These are phyloP conservation scores for Geothlypis trichas DNA, from an alignment of 2,113 vertebrate species.

Conservation along the genomic window DNA sequence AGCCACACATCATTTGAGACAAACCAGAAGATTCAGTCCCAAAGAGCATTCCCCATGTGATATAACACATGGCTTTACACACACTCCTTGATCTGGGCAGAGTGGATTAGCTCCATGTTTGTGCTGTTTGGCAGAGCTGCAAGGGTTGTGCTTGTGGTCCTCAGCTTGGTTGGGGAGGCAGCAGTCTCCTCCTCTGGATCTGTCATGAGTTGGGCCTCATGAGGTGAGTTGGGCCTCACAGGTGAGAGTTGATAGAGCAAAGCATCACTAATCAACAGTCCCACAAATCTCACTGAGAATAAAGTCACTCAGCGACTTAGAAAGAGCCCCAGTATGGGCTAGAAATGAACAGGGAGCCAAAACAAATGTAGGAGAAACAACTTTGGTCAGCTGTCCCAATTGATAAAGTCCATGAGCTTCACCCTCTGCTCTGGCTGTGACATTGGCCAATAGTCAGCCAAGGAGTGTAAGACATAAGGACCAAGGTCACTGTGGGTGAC, in stretches of 20 bases:
- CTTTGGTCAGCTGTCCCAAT: rapidly evolving
- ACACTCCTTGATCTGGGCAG: not conserved
- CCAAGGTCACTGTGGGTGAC: not conserved
- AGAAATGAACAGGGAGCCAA: not conserved
- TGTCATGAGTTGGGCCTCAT: not conserved
- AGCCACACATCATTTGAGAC: not conserved
- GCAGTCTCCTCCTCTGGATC: not conserved
- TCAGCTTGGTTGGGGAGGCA: not conserved
- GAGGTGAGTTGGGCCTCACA: not conserved
- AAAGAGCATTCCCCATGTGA: not conserved
- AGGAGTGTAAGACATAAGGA: not conserved
- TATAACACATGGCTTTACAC: not conserved
- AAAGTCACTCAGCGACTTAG: not conserved
- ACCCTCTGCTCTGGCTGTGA: not conserved
- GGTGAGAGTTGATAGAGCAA: not conserved
- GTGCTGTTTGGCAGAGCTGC: not conserved
- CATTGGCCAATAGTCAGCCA: not conserved
- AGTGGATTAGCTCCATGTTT: rapidly evolving
- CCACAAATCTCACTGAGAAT: not conserved
- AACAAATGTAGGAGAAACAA: not conserved
- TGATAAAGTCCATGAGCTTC: not conserved
- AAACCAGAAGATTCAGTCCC: not conserved
- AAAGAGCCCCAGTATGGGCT: not conserved
- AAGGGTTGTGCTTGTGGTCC: not conserved
- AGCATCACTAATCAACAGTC: not conserved